phyloP scores from a whole-genome alignment of 2,797 vertebrate genomes.

The Alosa sapidissima region DNA sequence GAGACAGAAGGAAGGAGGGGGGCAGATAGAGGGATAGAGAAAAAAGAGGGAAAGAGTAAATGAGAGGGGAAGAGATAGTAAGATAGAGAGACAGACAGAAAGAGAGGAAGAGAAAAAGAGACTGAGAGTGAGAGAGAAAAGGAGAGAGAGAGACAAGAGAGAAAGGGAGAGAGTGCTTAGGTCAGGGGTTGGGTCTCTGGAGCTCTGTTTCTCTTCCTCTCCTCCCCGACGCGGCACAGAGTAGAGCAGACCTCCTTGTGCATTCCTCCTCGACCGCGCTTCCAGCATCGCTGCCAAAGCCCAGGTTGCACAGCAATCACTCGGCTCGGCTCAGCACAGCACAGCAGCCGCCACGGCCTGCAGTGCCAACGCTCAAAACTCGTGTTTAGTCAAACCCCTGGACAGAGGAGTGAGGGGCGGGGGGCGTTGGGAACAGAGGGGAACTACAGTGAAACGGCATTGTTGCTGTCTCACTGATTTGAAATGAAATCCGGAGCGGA shows the following conservation, averaged over 20 bases:
- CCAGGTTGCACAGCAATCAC: slow-evolving; percentile 28
- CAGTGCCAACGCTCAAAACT: neutral
- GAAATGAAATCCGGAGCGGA: neutral
- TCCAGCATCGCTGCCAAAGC: slow-evolving; percentile 13
- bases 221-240: neutral
- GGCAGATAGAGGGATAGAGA: too few species aligned
- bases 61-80: too few species aligned
- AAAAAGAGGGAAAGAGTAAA: too few species aligned
- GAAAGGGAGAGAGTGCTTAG: slow-evolving; percentile 51
- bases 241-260: neutral
- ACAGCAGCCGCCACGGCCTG: neutral
- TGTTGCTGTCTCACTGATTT: neutral
- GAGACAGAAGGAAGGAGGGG: neutral
- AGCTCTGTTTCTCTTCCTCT: slow-evolving; percentile 54
- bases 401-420: neutral
- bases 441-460: neutral
- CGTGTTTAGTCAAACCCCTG: slow-evolving; percentile 10
- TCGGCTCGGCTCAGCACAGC: neutral
- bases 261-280: slow-evolving; percentile 24
- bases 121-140: neutral
- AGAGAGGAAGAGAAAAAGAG: neutral
- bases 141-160: neutral
- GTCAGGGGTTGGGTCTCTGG: slow-evolving; percentile 57
- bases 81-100: too few species aligned
- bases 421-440: neutral